Base-by-base conservation (phyloP, 2,113 vertebrate genomes). In the Anser cygnoides region DNA sequence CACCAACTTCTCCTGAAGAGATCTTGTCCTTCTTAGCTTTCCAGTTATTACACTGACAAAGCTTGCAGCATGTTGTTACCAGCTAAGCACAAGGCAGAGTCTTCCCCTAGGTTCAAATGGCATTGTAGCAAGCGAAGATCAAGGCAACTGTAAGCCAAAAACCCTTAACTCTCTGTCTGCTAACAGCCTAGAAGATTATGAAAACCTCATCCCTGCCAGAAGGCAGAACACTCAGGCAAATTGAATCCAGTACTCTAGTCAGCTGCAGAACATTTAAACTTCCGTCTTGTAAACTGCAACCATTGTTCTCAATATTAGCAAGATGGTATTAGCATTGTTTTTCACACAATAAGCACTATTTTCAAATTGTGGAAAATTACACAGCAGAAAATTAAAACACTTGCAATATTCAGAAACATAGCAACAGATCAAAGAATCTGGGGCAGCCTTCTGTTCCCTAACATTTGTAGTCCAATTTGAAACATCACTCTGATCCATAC, bases 61-160 rank as follows among this genome's bases (percentile, higher is more conserved):
- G 74, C 74, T 76, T 74, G 43, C 93, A 94, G 87, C 49, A 39
- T 37, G 86, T 73, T 16, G 20, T 25, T 46, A 57, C 25, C 73
- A 63, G 35, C 65, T 46, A 17, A 73, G 49, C 68, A 63, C 57
- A 71, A 72, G 23, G 61, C 52, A 94, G 39, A 55, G 22, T 57
- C 62, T 83, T 75, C 46, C 37, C 79, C 49, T 31, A 55, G 18
- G 49, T 81, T 67, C 11, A 33, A 14, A 29, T 39, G n/a, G 37
- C n/a, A n/a, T 1, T 37, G 6, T 20, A 74, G 58, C 49, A 62
- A 61, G 16, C 29, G 57, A 66, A 78, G 10, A 76, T 28, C 39
- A 86, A 55, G 11, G 23, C 19, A 89, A 52, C 11, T 26, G 22
- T 20, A 68, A 87, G 9, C 4, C 54, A 5, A 75, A 76, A 21